Percentiles rank a stretch among this genome's conserved stretches.
Evolutionary conservation across 2,888 invertebrate species (phyloP).

Genomic region (Chymomyza caudatula): DNA sequence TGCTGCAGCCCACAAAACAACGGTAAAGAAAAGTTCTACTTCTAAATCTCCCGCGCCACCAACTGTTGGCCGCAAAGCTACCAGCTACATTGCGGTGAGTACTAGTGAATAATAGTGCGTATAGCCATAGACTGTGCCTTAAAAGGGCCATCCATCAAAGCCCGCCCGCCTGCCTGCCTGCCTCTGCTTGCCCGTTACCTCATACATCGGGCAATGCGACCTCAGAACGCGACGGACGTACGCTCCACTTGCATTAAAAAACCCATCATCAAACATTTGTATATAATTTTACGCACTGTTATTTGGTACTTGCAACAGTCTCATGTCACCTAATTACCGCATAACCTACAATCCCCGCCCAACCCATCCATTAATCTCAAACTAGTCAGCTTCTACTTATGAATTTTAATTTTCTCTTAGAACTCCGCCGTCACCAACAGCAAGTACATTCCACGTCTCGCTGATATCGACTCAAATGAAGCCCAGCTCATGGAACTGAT

Average conservation of each 20-base stretch:
- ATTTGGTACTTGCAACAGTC: slow-evolving; percentile 66
- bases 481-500: slow-evolving; percentile 70
- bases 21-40: slow-evolving; percentile 75
- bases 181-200: background rate
- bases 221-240: background rate
- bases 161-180: slow-evolving; percentile 22
- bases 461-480: slow-evolving; percentile 73
- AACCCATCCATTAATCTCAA: background rate
- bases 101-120: slow-evolving; percentile 68
- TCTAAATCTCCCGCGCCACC: slow-evolving; percentile 79
- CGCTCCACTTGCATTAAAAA: background rate
- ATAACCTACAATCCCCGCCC: background rate
- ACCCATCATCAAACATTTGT: slow-evolving; percentile 29
- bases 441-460: slow-evolving; percentile 81
- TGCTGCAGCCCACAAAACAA: slow-evolving; percentile 43
- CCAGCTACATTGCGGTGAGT: slow-evolving; percentile 82
- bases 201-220: background rate
- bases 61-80: slow-evolving; percentile 81
- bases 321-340: slow-evolving; percentile 6
- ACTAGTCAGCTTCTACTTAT: background rate
- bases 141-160: slow-evolving; percentile 46
- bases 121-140: slow-evolving; percentile 12
- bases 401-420: slow-evolving; percentile 26
- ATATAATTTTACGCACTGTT: slow-evolving; percentile 66
- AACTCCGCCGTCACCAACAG: slow-evolving; percentile 79